Evolutionary conservation across 2,797 vertebrate genomes (phyloP).

Genomic region (Gallirallus australis): DNA sequence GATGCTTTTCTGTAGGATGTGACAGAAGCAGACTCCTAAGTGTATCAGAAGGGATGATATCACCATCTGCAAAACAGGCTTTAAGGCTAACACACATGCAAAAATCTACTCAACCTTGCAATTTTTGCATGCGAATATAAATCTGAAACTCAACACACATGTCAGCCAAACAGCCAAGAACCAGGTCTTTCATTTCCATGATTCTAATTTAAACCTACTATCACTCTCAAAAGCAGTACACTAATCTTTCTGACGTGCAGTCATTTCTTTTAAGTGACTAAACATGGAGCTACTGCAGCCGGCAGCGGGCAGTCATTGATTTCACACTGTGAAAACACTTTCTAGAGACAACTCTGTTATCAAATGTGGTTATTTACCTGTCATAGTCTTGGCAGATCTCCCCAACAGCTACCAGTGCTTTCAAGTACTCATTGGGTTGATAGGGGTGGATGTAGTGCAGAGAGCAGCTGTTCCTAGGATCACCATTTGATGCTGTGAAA

Average conservation of each 20-base stretch:
- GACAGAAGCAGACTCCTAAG: background rate
- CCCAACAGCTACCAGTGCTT: conserved; percentile 96
- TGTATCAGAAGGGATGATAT: background rate
- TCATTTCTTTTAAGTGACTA: background rate
- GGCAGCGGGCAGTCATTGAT: conserved; percentile 6
- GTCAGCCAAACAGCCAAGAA: background rate
- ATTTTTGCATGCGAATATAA: background rate
- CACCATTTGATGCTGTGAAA: conserved; percentile 97
- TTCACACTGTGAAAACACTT: conserved; percentile 15
- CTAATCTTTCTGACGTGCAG: background rate
- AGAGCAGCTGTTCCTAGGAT: conserved; percentile 98
- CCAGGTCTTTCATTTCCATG: background rate
- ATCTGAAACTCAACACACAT: background rate
- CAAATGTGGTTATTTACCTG: conserved; percentile 82
- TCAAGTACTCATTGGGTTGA: conserved; percentile 98
- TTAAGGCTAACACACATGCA: background rate
- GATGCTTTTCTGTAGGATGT: background rate
- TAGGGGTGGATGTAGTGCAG: conserved; percentile 99
- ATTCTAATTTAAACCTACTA: background rate
- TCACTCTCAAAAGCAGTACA: background rate
- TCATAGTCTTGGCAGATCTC: conserved; percentile 99
- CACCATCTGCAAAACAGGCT: background rate
- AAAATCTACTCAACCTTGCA: background rate
- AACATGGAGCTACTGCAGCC: background rate
- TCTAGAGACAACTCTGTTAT: conserved; percentile 24